phyloP scores from a whole-genome alignment of 30 jellyfish, hydroid and myxozoan species.

The Catostylus mosaicus region DNA sequence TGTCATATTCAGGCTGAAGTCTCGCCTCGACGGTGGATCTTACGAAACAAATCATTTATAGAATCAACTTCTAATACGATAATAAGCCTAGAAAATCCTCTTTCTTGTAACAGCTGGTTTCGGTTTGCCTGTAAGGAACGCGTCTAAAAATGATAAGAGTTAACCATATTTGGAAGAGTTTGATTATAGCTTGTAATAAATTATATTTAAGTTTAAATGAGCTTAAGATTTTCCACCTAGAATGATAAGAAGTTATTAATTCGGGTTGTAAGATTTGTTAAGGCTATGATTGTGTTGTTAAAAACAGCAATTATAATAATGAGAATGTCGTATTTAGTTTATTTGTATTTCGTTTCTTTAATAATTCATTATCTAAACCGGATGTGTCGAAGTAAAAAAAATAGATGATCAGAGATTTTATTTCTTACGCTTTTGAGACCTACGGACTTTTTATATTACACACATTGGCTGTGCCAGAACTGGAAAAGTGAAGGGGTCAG shows the following conservation, averaged over 20 bases:
- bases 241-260: background rate
- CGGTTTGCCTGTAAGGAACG: background rate
- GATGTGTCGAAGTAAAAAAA: constrained; percentile 54
- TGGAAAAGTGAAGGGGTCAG: too few species aligned
- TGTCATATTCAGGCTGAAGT: too few species aligned
- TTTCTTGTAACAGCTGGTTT: constrained; percentile 16
- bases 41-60: too few species aligned
- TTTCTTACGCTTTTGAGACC: too few species aligned
- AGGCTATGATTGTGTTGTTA: background rate
- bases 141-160: too few species aligned
- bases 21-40: too few species aligned
- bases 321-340: background rate
- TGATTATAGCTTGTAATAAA: constrained; percentile 4
- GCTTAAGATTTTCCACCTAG: background rate
- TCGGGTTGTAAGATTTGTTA: background rate
- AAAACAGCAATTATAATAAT: constrained; percentile 4
- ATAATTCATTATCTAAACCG: constrained; percentile 27
- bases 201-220: background rate
- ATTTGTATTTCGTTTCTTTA: background rate
- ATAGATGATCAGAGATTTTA: background rate
- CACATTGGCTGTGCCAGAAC: too few species aligned
- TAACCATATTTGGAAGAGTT: too few species aligned
- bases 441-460: too few species aligned
- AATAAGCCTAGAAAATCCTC: too few species aligned
- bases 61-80: too few species aligned